These are phyloP conservation scores for Campylomormyrus tamandua DNA, from an alignment of 2,113 vertebrate species.

Conservation along the genomic window DNA sequence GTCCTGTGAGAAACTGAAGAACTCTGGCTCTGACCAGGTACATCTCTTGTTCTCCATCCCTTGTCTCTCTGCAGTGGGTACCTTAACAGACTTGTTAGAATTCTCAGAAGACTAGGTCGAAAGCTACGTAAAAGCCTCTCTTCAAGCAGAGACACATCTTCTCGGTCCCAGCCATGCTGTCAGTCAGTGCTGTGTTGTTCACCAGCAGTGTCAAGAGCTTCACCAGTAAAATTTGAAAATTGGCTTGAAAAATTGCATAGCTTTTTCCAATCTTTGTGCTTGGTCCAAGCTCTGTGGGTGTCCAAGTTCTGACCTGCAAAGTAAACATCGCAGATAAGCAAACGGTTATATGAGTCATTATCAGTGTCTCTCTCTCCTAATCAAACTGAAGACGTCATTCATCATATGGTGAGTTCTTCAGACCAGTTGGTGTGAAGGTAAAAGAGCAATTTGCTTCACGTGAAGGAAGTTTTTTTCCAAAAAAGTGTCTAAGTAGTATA, in stretches of 20 bases:
- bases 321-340: not conserved
- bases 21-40: not conserved
- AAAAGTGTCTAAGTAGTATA: not conserved
- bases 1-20: conserved; percentile 56
- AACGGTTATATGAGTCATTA: not conserved
- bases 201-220: not conserved
- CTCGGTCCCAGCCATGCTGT: not conserved
- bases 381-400: not conserved
- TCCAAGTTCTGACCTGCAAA: not conserved
- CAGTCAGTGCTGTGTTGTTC: not conserved
- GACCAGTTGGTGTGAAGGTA: not conserved
- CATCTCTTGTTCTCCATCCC: not conserved
- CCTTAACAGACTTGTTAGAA: not conserved
- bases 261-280: not conserved
- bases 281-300: not conserved
- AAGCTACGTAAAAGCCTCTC: not conserved
- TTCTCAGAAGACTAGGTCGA: no score
- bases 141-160: not conserved
- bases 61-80: not conserved
- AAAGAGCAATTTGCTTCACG: not conserved
- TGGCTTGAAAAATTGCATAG: not conserved
- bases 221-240: not conserved
- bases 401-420: not conserved
- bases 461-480: not conserved
- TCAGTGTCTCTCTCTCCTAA: not conserved